phyloP scores from a whole-genome alignment of 2,113 vertebrate species.

The Cebidichthys violaceus region DNA sequence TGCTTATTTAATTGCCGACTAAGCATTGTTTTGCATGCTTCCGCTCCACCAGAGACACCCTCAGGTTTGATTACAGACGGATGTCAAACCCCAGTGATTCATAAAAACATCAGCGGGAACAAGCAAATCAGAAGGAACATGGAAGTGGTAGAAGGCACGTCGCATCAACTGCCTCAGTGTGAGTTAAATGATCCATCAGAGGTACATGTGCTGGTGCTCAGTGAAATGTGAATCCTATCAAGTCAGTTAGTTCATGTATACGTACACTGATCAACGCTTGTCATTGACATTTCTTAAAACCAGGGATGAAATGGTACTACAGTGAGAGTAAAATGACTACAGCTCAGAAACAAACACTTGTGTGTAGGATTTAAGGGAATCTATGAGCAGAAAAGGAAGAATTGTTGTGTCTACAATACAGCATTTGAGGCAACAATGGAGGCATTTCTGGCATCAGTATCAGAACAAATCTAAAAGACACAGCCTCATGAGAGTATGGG shows the following conservation, averaged over 20 bases:
- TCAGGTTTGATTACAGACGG: neutral
- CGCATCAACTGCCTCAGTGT: neutral
- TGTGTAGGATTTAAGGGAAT: neutral
- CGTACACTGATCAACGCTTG: no score
- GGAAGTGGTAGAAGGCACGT: neutral
- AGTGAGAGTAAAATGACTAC: neutral
- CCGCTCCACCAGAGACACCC: neutral
- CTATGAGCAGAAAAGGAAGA: neutral
- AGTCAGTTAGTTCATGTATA: neutral
- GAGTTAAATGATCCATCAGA: neutral
- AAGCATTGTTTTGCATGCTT: neutral
- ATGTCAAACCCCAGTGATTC: neutral
- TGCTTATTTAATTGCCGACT: neutral
- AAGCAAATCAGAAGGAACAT: neutral
- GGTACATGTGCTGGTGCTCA: neutral
- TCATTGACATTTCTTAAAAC: no score
- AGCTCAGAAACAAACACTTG: neutral
- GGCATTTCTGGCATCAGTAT: neutral
- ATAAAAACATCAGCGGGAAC: neutral
- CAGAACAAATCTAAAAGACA: neutral
- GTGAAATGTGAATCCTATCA: neutral
- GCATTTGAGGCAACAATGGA: neutral
- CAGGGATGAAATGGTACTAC: neutral
- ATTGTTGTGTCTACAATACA: neutral
- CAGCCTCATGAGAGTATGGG: conserved; percentile 20